Conservation (phyloP, 2,888 invertebrate species). For the Reticulitermes lucifugus region DNA sequence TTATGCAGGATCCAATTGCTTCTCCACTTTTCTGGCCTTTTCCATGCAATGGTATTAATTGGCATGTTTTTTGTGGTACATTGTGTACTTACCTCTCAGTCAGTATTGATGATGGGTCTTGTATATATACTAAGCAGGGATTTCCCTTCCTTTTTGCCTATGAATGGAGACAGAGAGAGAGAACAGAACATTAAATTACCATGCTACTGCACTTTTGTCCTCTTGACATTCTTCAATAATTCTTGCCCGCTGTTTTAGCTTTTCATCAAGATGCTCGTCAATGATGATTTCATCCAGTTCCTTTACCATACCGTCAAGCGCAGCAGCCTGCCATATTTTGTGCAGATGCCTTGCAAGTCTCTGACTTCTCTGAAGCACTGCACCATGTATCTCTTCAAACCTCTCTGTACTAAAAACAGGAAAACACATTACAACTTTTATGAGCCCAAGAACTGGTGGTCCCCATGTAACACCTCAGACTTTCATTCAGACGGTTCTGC, state of each 20-base stretch:
- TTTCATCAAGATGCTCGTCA: background rate
- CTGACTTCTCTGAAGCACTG: background rate
- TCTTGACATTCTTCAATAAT: background rate
- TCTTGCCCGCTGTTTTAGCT: background rate
- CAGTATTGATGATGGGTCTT: no score
- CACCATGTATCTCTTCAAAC: background rate
- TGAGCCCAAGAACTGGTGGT: background rate
- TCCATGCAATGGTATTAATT: no score
- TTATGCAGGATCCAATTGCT: no score
- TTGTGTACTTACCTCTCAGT: no score
- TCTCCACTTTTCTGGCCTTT: no score
- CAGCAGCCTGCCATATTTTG: background rate
- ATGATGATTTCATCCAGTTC: background rate
- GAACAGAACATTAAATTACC: background rate
- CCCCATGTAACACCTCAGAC: no score
- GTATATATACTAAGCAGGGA: no score
- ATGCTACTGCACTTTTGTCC: background rate
- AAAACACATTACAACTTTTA: background rate
- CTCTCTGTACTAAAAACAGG: background rate
- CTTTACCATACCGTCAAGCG: background rate
- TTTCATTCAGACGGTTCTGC: no score
- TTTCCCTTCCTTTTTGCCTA: no score
- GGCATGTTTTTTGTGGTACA: no score
- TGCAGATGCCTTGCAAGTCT: background rate
- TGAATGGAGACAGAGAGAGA: no score